Conservation (phyloP, 2,113 vertebrate species). For the Fregetta grallaria region DNA sequence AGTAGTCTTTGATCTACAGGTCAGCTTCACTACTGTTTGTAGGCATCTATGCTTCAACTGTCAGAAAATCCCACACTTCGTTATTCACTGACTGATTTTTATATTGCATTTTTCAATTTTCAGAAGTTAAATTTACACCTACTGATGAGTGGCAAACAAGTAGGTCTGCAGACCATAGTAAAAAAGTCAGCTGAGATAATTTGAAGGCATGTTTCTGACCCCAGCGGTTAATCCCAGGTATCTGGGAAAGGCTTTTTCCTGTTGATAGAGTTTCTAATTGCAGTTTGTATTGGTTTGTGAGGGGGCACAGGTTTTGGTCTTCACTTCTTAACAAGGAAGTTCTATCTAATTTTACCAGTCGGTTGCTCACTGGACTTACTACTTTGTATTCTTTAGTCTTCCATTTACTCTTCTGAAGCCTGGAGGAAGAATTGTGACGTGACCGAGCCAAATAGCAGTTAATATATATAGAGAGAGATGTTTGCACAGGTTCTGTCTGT, state of each 20-base stretch:
- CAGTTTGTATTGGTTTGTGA: background rate
- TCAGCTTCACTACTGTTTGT: background rate
- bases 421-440: background rate
- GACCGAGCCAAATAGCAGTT: background rate
- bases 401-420: background rate
- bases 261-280: background rate
- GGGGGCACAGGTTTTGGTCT: background rate
- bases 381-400: background rate
- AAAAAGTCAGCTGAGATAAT: background rate
- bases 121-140: background rate
- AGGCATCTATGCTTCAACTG: background rate
- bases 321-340: background rate
- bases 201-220: background rate
- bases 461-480: background rate
- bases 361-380: background rate
- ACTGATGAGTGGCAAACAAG: background rate
- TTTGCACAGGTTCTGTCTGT: background rate
- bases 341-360: background rate
- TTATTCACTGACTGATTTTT: background rate
- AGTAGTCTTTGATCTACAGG: background rate
- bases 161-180: background rate
- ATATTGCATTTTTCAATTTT: background rate
- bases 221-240: background rate
- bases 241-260: background rate
- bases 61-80: background rate